Evolutionary conservation across 2,888 invertebrate species (phyloP), one percentile per base, ranked within the genome.

Genomic region (Silvanus unidentatus): DNA sequence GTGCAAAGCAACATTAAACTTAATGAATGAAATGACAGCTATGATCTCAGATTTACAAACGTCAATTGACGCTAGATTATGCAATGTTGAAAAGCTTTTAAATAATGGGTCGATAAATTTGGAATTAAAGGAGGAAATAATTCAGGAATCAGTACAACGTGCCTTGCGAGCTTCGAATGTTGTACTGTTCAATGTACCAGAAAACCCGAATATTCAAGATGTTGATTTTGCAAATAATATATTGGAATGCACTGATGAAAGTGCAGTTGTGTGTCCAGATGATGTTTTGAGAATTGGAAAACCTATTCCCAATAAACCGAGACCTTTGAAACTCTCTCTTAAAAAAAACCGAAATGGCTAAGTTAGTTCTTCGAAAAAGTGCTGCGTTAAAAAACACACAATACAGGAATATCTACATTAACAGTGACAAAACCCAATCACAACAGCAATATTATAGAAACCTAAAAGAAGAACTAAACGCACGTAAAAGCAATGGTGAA

Each of bases 191-290:
- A 41, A 41, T 16, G 42, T 41, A 10, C 42, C 42, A 10, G 42
- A 41, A 41, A 14, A 12, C 8, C 4, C n/a, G 10, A 14, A 36
- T 15, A 12, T 10, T 5, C 4, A 10, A 14, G 34, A 41, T 16
- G 35, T 38, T 9, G 34, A 41, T 41, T 8, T 41, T 30, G 42
- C 42, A 10, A 41, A 41, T 36, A 35, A 41, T 2, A 41, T 41
- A 14, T 10, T 35, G n/a, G 32, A 41, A 41, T 11, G 38, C 6
- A 41, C 38, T 41, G 42, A 41, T 36, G 3, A 5, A 4, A 9
- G 14, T 30, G 42, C 42, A 39, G 34, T 41, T 8, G 42, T 41
- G 8, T 34, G 14, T 10, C 42, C 42, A 4, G 42, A 37, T 6
- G 32, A 16, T 34, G 42, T 41, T 3, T 11, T n/a, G 9, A 30